phyloP scores from a whole-genome alignment of 1,140 invertebrate species.

The Phymorhynchus buccinoides region DNA sequence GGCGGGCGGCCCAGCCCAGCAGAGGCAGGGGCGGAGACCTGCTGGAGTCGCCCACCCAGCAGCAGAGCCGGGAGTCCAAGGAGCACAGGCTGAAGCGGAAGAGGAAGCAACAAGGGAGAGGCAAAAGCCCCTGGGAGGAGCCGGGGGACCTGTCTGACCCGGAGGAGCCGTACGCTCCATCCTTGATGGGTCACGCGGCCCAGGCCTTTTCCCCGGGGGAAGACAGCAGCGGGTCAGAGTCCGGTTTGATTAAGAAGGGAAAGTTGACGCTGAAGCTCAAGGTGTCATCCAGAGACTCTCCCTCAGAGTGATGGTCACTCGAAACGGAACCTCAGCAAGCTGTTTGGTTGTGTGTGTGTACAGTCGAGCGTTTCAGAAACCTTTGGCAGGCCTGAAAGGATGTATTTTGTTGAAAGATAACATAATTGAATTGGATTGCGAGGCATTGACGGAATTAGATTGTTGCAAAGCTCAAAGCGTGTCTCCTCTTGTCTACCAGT shows the following conservation, averaged over 20 bases:
- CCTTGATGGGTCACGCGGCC: slow-evolving; percentile 41
- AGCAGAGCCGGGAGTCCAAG: slow-evolving; percentile 16
- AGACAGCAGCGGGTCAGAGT: slow-evolving; percentile 59
- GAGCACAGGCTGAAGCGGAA: slow-evolving; percentile 49
- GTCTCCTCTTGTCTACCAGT: too few species aligned
- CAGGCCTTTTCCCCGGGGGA: slow-evolving; percentile 58
- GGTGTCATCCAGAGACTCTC: slow-evolving; percentile 48
- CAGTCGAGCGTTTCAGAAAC: neutral
- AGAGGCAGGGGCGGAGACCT: slow-evolving; percentile 45
- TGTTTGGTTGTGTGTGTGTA: too few species aligned
- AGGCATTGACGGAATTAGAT: neutral
- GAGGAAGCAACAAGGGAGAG: slow-evolving; percentile 52
- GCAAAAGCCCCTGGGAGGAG: slow-evolving; percentile 49
- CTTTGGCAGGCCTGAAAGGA: too few species aligned
- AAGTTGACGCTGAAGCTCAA: slow-evolving; percentile 53
- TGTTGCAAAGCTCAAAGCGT: too few species aligned
- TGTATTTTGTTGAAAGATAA: neutral
- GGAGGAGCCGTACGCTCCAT: slow-evolving; percentile 41
- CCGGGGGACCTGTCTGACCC: slow-evolving; percentile 52
- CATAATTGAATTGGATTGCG: neutral
- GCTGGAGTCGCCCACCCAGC: slow-evolving; percentile 28
- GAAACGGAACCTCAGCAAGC: too few species aligned
- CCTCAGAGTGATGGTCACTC: slow-evolving; percentile 36
- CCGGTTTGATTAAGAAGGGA: slow-evolving; percentile 47
- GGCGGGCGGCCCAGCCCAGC: slow-evolving; percentile 36